A percentile compares a stretch with the other conserved stretches of the same genome.
These are phyloP conservation scores for Platysternon megacephalum DNA, from an alignment of 2,113 vertebrate species.

Conservation along the genomic window DNA sequence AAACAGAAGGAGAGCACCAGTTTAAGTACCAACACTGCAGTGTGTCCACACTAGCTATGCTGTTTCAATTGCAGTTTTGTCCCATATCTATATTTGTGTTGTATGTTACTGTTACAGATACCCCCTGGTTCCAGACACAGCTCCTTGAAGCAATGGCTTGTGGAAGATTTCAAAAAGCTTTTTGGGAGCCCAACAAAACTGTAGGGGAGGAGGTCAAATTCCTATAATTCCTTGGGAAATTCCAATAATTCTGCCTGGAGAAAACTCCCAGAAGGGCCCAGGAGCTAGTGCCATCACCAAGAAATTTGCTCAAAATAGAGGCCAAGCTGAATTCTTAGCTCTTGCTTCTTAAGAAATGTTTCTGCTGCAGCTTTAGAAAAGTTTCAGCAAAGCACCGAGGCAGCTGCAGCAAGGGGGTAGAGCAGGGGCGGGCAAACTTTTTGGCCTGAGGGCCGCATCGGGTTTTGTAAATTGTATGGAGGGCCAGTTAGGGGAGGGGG, in stretches of 20 bases:
- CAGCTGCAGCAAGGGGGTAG: no score
- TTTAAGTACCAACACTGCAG: background rate
- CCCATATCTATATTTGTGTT: accelerated
- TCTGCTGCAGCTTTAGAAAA: background rate
- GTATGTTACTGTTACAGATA: background rate
- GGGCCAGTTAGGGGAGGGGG: no score
- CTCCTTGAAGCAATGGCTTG: background rate
- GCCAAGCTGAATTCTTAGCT: background rate
- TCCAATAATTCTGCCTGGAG: background rate
- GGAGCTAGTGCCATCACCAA: background rate
- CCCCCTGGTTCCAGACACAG: background rate
- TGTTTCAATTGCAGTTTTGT: background rate
- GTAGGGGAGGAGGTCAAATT: background rate
- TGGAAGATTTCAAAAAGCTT: background rate
- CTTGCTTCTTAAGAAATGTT: background rate
- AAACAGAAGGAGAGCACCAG: background rate
- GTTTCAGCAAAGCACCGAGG: no score
- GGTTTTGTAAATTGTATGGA: no score
- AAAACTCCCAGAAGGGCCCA: background rate
- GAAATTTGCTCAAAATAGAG: background rate
- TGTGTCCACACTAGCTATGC: background rate
- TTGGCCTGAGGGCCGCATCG: no score
- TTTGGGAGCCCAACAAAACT: background rate
- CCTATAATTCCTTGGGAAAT: background rate
- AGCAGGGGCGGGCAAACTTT: no score